Base-by-base conservation (phyloP, 2,888 invertebrate species). In the Rotaria socialis region DNA sequence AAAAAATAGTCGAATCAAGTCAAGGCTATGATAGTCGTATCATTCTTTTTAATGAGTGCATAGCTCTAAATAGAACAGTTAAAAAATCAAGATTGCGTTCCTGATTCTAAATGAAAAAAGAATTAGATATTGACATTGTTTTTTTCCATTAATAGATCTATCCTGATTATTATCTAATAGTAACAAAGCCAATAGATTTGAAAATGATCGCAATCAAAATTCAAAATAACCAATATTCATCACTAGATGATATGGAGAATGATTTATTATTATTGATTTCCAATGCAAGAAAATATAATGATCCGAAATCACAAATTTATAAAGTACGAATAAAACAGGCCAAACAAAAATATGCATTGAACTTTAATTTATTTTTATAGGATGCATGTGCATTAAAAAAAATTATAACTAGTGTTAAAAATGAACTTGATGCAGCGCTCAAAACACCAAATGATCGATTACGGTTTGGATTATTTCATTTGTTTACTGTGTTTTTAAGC, bases 221-320 rank as follows among this genome's bases (percentile, higher is more conserved):
- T 86, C 95, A 95, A 91, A 94, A 93, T 88, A 94, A 94, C 86
- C 94, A 94, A 86, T 99, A 98, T 90, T 92, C 93, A 0, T 93
- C 92, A 88, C 91, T 98, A 56, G 92, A 92, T 84, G 96, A 96
- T 86, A 93, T 99, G 93, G 97, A 97, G 91, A 94, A 94, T 88
- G 98, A 99, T 92, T 92, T 99, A 74, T 91, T 94, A 88, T 92
- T 95, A 86, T 95, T 99, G 95, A 95, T 95, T 85, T 94, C 95
- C 88, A 99, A 99, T 91, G 98, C 98, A 0, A 97, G 96, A 90
- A 93, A 94, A 35, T 99, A 96, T 90, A 98, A 98, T 91, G 97
- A 97, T 90, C 96, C 98, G 0, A 96, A 96, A 4, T 97, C 97
- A 24, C 94, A 95, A 90, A 97, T 98, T 89, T 97, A 96, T 90